These are phyloP conservation scores for Embiotoca jacksoni DNA, from an alignment of 2,113 vertebrate genomes.

Conservation along the genomic window DNA sequence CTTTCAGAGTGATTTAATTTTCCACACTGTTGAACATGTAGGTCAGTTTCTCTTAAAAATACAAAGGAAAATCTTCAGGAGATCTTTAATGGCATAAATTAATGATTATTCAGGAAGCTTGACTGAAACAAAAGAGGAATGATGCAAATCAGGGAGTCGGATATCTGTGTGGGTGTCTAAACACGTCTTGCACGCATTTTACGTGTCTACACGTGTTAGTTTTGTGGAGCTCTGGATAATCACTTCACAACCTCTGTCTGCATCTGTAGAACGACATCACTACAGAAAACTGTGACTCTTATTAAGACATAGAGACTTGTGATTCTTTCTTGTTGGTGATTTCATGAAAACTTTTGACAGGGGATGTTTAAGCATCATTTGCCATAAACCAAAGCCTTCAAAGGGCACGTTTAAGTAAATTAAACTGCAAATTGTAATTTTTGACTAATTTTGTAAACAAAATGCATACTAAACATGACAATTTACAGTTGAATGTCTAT, in stretches of 20 bases:
- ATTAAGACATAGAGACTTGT: background rate
- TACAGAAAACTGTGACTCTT: background rate
- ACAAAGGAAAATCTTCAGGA: constrained; percentile 35
- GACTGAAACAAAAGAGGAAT: constrained; percentile 30
- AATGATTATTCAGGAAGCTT: constrained; percentile 60
- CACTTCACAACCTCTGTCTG: background rate
- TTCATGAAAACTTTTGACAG: no score
- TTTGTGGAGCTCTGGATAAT: constrained; percentile 6
- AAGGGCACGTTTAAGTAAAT: no score
- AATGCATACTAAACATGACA: no score
- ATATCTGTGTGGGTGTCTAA: constrained; percentile 29
- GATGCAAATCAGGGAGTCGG: constrained; percentile 39
- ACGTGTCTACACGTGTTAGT: background rate
- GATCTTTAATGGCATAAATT: constrained; percentile 71
- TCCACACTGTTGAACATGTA: constrained; percentile 72
- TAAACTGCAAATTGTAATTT: no score
- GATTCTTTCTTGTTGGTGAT: background rate
- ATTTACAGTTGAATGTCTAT: no score
- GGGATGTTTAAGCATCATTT: no score
- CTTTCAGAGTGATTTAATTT: constrained; percentile 68
- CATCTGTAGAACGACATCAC: background rate
- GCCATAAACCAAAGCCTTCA: no score
- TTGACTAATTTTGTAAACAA: no score
- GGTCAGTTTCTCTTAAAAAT: constrained; percentile 58
- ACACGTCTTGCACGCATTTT: constrained; percentile 19